phyloP scores from a whole-genome alignment of 2,797 vertebrate species.

The Lagorchestes hirsutus region DNA sequence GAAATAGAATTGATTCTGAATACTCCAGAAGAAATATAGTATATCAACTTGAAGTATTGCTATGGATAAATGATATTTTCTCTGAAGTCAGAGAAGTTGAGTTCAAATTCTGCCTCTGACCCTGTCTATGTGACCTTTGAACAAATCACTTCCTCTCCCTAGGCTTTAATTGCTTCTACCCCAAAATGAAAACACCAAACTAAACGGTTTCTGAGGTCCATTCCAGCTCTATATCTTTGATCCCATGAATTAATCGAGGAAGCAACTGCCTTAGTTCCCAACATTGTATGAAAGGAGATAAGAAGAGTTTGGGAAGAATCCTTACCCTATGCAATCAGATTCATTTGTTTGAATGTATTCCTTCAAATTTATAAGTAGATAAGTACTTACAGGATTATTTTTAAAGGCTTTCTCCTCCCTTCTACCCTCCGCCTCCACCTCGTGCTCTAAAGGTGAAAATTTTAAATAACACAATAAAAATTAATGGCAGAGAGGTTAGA shows the following conservation, averaged over 20 bases:
- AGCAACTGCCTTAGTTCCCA: not conserved
- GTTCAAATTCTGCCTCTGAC: not conserved
- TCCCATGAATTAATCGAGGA: not conserved
- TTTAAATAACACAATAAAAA: slow-evolving; percentile 40
- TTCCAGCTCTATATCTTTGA: not conserved
- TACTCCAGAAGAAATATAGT: not conserved
- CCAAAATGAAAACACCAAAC: not conserved
- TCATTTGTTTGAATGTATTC: not conserved
- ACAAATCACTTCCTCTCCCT: not conserved
- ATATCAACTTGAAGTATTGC: not conserved
- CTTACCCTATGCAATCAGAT: not conserved
- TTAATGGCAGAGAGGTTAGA: not conserved
- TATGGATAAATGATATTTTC: not conserved
- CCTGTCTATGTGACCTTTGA: not conserved
- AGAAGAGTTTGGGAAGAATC: not conserved
- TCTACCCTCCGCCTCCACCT: fast-evolving
- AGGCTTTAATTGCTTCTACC: not conserved
- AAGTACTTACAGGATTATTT: not conserved
- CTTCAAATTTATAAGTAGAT: not conserved
- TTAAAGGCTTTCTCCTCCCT: not conserved
- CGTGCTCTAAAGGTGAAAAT: slow-evolving; percentile 5
- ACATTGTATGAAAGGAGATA: not conserved
- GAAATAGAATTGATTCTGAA: not conserved
- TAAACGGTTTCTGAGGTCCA: not conserved
- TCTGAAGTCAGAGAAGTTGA: not conserved